These are phyloP conservation scores for Podocnemis expansa DNA, from an alignment of 2,113 vertebrate genomes.

Conservation along the genomic window DNA sequence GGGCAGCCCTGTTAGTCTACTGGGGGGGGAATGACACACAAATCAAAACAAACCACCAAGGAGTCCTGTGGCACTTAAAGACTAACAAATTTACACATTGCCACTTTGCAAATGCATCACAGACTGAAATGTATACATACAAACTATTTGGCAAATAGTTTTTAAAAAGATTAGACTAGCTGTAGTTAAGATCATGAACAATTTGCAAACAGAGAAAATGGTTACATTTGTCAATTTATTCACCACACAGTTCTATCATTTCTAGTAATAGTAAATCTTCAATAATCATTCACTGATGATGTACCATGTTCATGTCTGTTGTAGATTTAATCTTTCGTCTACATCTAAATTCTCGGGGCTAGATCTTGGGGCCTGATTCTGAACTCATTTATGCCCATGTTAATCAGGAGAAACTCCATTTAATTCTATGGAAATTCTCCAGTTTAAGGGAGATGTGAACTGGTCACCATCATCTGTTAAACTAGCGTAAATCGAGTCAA, in stretches of 20 bases:
- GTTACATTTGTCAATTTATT: neutral
- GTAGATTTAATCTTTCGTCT: neutral
- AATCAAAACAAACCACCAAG: too few relatives aligned
- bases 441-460: neutral
- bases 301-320: neutral
- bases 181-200: neutral
- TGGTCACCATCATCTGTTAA: neutral
- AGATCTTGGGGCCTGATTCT: neutral
- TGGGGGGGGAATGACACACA: too few relatives aligned
- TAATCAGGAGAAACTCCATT: neutral
- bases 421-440: too few relatives aligned
- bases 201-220: neutral
- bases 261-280: neutral
- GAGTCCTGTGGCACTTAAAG: too few relatives aligned
- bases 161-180: neutral
- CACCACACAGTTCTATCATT: neutral
- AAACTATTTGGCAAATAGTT: neutral
- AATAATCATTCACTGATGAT: neutral
- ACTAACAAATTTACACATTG: too few relatives aligned
- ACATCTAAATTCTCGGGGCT: neutral
- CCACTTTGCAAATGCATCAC: neutral
- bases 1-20: too few relatives aligned
- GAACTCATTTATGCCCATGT: neutral
- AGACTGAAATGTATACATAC: neutral
- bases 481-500: conserved; percentile 17